Base-by-base conservation (phyloP, 2,888 invertebrate species). In the Aethes cnicana region DNA sequence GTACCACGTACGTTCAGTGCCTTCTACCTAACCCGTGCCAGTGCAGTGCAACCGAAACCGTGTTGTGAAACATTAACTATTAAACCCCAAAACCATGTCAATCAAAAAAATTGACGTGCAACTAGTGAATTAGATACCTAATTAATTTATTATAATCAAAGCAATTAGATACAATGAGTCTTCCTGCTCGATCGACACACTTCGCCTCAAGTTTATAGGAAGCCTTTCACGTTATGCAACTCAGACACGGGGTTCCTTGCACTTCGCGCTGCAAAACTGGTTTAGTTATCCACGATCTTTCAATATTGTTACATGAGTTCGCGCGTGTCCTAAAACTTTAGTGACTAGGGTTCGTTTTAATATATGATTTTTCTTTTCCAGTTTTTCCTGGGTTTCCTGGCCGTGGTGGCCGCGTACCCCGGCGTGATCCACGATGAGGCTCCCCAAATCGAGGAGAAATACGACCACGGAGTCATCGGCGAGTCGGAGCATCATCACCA, bases 401-500 rank as follows among this genome's bases (percentile, higher is more conserved):
- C 88, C 55, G 81, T 81, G 54, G 89, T 72, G 60, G 74, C 83
- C 54, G 90, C 89, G 28, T 83, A 83, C 62, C 87, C 90, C 26
- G 87, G 88, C 54, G 58, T 87, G 52, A 74, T 90, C 56, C 90
- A 90, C 58, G 82, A 90, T 11, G 87, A 85, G 60, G 69, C 67
- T 7, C 84, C 84, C 11, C 84, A 88, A 62, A 56, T 78, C 11
- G 81, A 84, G 56, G 84, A 76, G 44, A 80, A 85, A 59, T 75
- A 84, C 55, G 87, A 81, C 46, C 83, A 82, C 20, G 79, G 73
- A 16, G 65, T 81, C 5, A 84, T 86, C 36, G 86, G 87, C 12
- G 87, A 89, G 50, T 82, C 89, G 3, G 92, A 91, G 54, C 90
- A 91, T 63, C 92, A 92, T 60, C 91, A 92, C 54, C 90, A 92